phyloP scores from a whole-genome alignment of 2,797 vertebrate species.

The Scolopax rusticola region DNA sequence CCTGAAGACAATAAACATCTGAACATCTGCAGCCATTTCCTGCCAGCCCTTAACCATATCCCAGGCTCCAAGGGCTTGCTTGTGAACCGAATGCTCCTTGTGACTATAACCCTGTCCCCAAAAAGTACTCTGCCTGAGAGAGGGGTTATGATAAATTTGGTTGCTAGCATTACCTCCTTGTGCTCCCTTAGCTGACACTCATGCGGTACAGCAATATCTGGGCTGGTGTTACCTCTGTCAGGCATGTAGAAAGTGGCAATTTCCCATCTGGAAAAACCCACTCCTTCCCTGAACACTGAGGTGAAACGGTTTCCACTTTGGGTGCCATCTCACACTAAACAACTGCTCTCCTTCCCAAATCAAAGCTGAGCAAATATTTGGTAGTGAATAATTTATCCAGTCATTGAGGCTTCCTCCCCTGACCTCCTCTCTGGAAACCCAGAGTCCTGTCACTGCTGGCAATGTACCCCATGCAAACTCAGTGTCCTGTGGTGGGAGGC shows the following conservation, averaged over 20 bases:
- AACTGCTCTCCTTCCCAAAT: neutral
- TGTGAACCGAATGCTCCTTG: neutral
- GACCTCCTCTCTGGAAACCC: neutral
- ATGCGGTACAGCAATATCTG: neutral
- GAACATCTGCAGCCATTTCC: neutral
- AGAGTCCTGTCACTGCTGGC: neutral
- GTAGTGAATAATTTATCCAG: neutral
- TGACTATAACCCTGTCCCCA: neutral
- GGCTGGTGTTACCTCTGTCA: neutral
- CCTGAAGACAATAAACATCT: neutral
- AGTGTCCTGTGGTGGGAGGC: neutral
- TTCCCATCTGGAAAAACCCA: neutral
- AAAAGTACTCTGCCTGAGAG: neutral
- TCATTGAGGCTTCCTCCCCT: neutral
- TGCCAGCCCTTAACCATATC: neutral
- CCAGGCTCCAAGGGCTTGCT: neutral
- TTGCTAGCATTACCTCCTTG: neutral
- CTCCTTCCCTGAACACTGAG: neutral
- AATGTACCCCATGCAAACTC: neutral
- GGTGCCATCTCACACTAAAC: neutral
- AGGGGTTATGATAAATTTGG: neutral
- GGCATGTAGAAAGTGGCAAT: neutral
- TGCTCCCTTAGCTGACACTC: neutral
- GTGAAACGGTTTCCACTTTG: neutral
- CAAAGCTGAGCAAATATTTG: neutral